Percentiles rank a stretch among this genome's conserved stretches.
phyloP scores from a whole-genome alignment of 2,888 invertebrate genomes.

The Oeneis ivallda region DNA sequence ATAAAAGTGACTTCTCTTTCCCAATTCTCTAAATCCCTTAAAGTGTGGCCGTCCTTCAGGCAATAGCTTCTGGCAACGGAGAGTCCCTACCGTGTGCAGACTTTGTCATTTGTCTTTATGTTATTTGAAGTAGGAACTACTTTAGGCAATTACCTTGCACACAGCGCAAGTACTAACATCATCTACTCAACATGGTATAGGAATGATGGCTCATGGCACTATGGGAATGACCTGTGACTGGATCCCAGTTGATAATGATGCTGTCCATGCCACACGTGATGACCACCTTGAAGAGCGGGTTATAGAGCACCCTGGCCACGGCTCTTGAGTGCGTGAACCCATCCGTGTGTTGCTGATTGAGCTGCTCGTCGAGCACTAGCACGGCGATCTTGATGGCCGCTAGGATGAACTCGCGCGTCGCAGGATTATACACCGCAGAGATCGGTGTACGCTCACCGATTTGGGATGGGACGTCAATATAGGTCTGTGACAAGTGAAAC shows the following conservation, averaged over 20 bases:
- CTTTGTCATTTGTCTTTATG: too few species aligned
- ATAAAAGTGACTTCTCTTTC: too few species aligned
- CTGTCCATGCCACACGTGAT: constrained; percentile 91
- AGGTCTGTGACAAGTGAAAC: constrained; percentile 73
- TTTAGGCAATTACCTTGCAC: too few species aligned
- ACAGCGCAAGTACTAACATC: too few species aligned
- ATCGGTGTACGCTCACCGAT: constrained; percentile 83
- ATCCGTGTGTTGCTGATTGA: constrained; percentile 86
- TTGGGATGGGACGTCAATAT: constrained; percentile 83
- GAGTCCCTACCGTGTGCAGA: too few species aligned
- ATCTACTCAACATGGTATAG: neutral
- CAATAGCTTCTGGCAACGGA: too few species aligned
- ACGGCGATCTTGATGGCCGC: constrained; percentile 85
- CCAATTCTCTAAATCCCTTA: too few species aligned
- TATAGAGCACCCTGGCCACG: constrained; percentile 88
- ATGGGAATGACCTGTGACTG: constrained; percentile 78
- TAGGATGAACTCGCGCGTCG: constrained; percentile 84
- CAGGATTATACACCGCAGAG: constrained; percentile 84
- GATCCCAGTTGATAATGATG: constrained; percentile 91
- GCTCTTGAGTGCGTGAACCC: constrained; percentile 87
- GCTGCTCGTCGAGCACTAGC: constrained; percentile 84
- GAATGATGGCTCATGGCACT: neutral
- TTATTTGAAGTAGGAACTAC: too few species aligned
- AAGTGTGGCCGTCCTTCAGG: too few species aligned
- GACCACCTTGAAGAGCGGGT: constrained; percentile 87